Evolutionary conservation across 2,797 vertebrate species (phyloP).

Genomic region (Capromys pilorides): DNA sequence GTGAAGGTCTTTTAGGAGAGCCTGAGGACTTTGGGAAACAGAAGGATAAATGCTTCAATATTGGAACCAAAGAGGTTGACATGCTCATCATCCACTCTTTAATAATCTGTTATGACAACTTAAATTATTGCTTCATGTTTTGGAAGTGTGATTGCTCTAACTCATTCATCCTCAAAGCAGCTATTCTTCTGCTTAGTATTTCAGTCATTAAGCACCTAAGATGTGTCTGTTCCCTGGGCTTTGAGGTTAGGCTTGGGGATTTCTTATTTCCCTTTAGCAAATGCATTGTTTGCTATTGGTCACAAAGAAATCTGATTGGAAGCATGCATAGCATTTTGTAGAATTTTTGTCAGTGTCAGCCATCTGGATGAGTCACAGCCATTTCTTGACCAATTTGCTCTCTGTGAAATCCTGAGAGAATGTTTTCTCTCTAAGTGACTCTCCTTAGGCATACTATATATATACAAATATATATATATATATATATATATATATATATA

Average conservation of each 20-base stretch:
- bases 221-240: not conserved
- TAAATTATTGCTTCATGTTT: conserved; percentile 48
- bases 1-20: not conserved
- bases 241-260: not conserved
- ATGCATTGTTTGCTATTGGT: not conserved
- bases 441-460: too few species aligned
- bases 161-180: not conserved
- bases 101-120: not conserved
- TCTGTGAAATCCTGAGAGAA: too few species aligned
- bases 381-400: too few species aligned
- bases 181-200: not conserved
- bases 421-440: too few species aligned
- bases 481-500: too few species aligned
- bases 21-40: not conserved
- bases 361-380: too few species aligned
- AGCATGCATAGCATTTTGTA: too few species aligned
- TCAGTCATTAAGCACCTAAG: not conserved
- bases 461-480: too few species aligned
- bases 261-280: not conserved
- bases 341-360: too few species aligned
- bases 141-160: not conserved
- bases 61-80: not conserved
- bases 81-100: not conserved
- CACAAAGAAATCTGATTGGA: not conserved
- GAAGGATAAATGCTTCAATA: not conserved